Conservation (phyloP, 1,140 invertebrate genomes). For the Yoshiicerus persimilis region DNA sequence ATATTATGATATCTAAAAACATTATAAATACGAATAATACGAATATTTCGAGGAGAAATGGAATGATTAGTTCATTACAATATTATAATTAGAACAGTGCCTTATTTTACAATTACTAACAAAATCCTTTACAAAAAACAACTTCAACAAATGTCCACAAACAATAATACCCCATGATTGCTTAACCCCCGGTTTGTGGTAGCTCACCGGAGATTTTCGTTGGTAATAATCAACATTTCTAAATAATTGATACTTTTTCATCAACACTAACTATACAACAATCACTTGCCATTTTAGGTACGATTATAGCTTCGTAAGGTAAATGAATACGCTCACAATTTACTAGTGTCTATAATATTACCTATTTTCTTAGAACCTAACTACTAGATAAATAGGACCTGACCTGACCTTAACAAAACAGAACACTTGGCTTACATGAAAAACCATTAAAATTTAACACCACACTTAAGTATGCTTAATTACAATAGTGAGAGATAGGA, state of each 20-base stretch:
- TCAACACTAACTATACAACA: not conserved
- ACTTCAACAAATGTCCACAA: not conserved
- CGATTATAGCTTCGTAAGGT: constrained; percentile 15
- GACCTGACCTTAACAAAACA: not conserved
- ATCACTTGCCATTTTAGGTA: not conserved
- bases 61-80: not conserved
- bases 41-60: not conserved
- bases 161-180: not conserved
- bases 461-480: not conserved
- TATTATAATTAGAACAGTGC: no score
- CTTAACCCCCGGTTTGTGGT: not conserved
- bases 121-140: not conserved
- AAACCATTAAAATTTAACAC: not conserved
- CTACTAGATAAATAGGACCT: not conserved
- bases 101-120: not conserved
- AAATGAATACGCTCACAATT: constrained; percentile 18
- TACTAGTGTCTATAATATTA: no score
- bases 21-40: no score
- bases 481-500: not conserved
- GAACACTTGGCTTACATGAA: not conserved
- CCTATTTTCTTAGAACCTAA: not conserved
- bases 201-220: not conserved
- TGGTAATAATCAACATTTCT: not conserved
- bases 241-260: not conserved
- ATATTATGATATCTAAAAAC: no score